A percentile compares a stretch with the other conserved stretches of the same genome.
Conservation (phyloP, 2,113 vertebrate species). For the Sapajus apella region DNA sequence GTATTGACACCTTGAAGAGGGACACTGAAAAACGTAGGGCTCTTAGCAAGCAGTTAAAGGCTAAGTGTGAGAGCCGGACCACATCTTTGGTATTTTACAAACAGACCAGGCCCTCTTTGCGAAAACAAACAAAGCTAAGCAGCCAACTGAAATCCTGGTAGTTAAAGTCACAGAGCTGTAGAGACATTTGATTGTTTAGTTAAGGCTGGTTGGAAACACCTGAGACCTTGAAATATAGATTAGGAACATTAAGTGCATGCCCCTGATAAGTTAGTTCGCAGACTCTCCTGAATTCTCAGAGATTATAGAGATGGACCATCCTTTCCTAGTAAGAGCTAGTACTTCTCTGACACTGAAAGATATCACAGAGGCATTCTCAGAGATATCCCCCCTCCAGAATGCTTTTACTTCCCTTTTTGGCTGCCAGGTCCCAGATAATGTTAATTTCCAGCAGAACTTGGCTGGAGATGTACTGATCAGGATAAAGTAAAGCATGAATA, state of each 20-base stretch:
- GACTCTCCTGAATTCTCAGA: not conserved
- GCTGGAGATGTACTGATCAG: not conserved
- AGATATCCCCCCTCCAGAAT: not conserved
- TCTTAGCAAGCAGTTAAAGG: conserved; percentile 43
- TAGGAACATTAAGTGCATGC: not conserved
- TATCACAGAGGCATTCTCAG: rapidly evolving
- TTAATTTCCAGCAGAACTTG: not conserved
- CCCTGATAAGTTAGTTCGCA: not conserved
- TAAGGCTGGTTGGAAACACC: not conserved
- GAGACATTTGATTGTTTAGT: not conserved
- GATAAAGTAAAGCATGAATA: not conserved
- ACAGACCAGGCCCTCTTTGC: conserved; percentile 34
- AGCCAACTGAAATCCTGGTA: not conserved
- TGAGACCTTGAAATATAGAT: not conserved
- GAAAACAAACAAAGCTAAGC: conserved; percentile 54
- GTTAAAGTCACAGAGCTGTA: not conserved
- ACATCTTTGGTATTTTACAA: conserved; percentile 1
- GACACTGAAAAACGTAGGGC: conserved; percentile 22
- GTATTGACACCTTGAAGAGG: not conserved
- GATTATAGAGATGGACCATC: not conserved
- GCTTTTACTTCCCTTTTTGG: not conserved
- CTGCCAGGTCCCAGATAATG: not conserved
- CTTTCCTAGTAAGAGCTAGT: not conserved
- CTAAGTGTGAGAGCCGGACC: conserved; percentile 42
- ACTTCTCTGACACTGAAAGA: not conserved